A percentile compares a stretch with the other conserved stretches of the same genome.
Evolutionary conservation across 1,140 invertebrate genomes (phyloP).

Genomic region (Zaprionus ghesquierei): DNA sequence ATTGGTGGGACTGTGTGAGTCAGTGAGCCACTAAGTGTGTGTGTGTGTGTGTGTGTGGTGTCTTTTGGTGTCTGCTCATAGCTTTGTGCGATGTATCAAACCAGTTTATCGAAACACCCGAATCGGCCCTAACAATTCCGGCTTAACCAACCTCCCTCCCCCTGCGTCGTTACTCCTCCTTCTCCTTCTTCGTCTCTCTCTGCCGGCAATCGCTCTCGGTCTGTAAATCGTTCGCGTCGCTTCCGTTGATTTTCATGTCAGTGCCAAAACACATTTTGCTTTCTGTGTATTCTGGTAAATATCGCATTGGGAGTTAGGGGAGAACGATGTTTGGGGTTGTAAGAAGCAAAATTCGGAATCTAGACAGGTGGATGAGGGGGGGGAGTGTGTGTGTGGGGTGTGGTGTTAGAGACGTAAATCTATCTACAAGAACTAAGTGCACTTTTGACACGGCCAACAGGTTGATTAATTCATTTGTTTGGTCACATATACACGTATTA

Average conservation of each 20-base stretch:
- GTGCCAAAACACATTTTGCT: constrained; percentile 66
- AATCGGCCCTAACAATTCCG: constrained; percentile 8
- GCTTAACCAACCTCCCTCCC: not conserved
- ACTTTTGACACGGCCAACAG: not conserved
- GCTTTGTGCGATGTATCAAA: constrained; percentile 45
- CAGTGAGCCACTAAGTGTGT: not conserved
- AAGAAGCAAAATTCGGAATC: not conserved
- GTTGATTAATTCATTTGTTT: not conserved
- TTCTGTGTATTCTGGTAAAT: constrained; percentile 60
- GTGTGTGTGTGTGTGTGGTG: constrained; percentile 1
- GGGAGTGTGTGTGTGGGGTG: not conserved
- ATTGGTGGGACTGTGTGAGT: not conserved
- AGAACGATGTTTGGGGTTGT: not conserved
- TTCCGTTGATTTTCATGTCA: constrained; percentile 77
- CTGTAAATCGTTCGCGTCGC: constrained; percentile 57
- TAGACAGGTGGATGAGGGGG: not conserved
- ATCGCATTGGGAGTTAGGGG: constrained; percentile 12
- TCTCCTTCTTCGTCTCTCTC: not conserved
- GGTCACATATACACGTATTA: not conserved
- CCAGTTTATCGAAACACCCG: constrained; percentile 57
- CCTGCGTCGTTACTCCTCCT: not conserved
- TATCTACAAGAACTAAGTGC: not conserved
- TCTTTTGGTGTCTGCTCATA: not conserved
- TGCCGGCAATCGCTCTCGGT: constrained; percentile 34
- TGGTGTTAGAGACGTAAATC: too few species aligned